Percentiles rank a stretch among this genome's conserved stretches.
Conservation (phyloP, 2,113 vertebrate genomes). For the Aramus guarauna region DNA sequence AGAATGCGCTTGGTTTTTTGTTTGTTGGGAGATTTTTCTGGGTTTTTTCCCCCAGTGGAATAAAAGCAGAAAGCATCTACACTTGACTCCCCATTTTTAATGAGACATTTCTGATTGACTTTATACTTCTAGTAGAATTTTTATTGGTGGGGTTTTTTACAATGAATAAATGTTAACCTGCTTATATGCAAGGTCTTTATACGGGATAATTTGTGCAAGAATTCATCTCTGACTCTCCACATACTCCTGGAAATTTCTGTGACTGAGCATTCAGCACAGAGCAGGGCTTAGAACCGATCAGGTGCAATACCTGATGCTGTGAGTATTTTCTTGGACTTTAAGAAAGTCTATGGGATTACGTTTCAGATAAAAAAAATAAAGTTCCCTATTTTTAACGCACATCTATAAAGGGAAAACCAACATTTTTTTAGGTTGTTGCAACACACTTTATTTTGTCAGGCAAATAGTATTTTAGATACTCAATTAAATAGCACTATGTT, state of each 20-base stretch:
- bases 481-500: conserved; percentile 71
- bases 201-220: neutral
- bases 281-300: neutral
- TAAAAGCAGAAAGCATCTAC: neutral
- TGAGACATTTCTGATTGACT: neutral
- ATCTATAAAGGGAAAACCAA: neutral
- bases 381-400: neutral
- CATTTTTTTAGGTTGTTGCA: conserved; percentile 32
- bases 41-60: neutral
- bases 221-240: neutral
- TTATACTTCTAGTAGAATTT: neutral
- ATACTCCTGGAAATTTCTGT: neutral
- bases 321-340: neutral
- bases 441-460: conserved; percentile 80
- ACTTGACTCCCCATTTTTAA: neutral
- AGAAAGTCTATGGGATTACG: neutral
- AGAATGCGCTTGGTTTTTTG: rapidly evolving
- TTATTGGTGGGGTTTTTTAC: neutral
- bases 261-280: neutral
- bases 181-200: neutral
- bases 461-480: conserved; percentile 69
- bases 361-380: neutral
- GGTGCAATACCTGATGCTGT: neutral
- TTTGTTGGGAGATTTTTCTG: neutral
- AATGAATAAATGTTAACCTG: neutral